A percentile compares a stretch with the other conserved stretches of the same genome.
phyloP scores from a whole-genome alignment of 1,140 invertebrate genomes.

The Heliconius melpomene region DNA sequence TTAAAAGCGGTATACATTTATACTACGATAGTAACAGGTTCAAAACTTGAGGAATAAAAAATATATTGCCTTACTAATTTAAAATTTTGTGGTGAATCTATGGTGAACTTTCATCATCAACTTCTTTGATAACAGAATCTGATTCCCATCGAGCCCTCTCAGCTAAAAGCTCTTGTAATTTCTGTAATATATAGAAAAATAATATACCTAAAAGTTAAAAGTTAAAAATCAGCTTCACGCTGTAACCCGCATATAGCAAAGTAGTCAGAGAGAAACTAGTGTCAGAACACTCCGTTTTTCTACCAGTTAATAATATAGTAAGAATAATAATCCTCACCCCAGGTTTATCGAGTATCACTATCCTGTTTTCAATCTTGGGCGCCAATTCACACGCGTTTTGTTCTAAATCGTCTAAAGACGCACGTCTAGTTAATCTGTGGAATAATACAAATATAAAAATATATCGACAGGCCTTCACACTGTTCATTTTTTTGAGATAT shows the following conservation, averaged over 20 bases:
- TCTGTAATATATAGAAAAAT: constrained; percentile 62
- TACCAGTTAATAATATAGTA: not conserved
- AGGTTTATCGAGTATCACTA: constrained; percentile 86
- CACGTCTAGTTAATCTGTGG: constrained; percentile 83
- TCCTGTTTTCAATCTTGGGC: constrained; percentile 88
- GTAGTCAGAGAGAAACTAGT: too few relatives aligned
- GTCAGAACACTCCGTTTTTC: too few relatives aligned
- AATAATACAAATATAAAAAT: constrained; percentile 19
- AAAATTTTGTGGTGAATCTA: constrained; percentile 45
- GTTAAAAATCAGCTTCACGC: too few relatives aligned
- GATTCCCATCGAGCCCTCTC: constrained; percentile 82
- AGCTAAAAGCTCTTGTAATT: constrained; percentile 79
- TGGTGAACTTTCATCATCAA: constrained; percentile 81
- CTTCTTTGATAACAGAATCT: constrained; percentile 83
- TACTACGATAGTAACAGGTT: not conserved
- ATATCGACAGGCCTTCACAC: not conserved
- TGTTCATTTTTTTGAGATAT: too few relatives aligned
- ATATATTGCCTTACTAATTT: constrained; percentile 5
- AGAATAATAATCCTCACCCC: constrained; percentile 78
- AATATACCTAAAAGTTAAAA: not conserved
- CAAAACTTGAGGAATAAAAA: constrained; percentile 8
- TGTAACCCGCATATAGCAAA: too few relatives aligned
- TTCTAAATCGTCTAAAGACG: constrained; percentile 89
- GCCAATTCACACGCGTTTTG: constrained; percentile 88
- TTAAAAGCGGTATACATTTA: not conserved